Evolutionary conservation across 2,797 vertebrate genomes (phyloP), one percentile per base, ranked within the genome.

Genomic region (Rhinogobio ventralis): DNA sequence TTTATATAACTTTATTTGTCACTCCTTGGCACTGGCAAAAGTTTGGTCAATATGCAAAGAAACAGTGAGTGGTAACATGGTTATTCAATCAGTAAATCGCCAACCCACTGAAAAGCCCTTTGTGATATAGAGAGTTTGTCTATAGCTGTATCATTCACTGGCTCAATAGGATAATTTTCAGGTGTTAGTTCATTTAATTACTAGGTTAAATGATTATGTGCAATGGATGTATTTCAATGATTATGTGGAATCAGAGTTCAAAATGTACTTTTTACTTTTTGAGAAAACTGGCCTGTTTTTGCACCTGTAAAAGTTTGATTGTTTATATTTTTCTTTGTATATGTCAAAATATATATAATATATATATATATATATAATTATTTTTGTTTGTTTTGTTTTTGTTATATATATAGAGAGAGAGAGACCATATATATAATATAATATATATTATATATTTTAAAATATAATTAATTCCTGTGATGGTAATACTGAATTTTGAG

Each of bases 51-150:
- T 83, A 62, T 68, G 82, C 25, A 57, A 20, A 67, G 57, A 67
- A 67, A 77, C 7, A 57, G 46, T 68, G 9, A 49, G 28, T 64
- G 69, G 8, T 62, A 82, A 73, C 55, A n/a, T 77, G n/a, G 46
- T 77, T 83, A 75, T 57, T 83, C n/a, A 83, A 67, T 67, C 62
- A 76, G n/a, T 33, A 55, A 39, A 83, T 75, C 30, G 3, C 20
- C 66, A 82, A 62, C 23, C 33, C 23, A 68, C 46, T 53, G 13
- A 83, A 83, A 75, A 2, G 2, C 14, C 36, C 30, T 51, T 76
- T 30, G 25, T 10, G 57, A 62, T 7, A 71, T 39, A 10, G 23
- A 77, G 14, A 62, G 25, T 74, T 53, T 53, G 17, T 53, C 46
- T 74, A 46, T 19, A 51, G 62, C 20, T 79, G 28, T 17, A 67